Base-by-base conservation (phyloP, 2,888 invertebrate species). In the Sarcophaga carnaria region DNA sequence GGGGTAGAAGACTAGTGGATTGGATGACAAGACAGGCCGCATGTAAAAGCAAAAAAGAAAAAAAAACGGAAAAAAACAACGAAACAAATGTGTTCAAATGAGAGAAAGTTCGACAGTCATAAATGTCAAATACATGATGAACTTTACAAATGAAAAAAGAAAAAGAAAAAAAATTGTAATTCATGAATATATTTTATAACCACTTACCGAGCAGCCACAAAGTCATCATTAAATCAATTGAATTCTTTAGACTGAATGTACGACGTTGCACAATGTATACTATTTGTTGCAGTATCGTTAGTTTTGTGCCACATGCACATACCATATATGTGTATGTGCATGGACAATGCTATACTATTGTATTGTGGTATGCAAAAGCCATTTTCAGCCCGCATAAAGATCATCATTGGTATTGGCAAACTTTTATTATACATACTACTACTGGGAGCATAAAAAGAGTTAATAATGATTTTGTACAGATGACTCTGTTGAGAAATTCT, bases 61-160 rank as follows among this genome's bases (percentile, higher is more conserved):
- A 67, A 45, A 67, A 37, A 1, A 4, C 27, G 27, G 27, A 37
- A 37, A 37, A 37, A 37, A 37, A 37, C 1, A 37, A 37, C 37
- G 37, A 37, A 37, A 54, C 67, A 72, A 71, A 49, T 74, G 14
- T 69, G 54, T 69, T 75, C 17, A 45, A 25, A 75, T 71, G 76
- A 66, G 76, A 84, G 84, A 84, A 84, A 84, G 84, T 80, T 84
- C 75, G 75, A 60, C 49, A 80, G 78, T 75, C 79, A 64, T 63
- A 75, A 84, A 84, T 80, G 79, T 84, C 79, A 84, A 70, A 80
- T 79, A 66, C 79, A 80, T 80, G 80, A 80, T 84, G 80, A 84
- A 80, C 79, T 80, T 84, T 72, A 59, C 37, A 71, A 70, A 63
- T 64, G 37, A 37, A 37, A 37, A 10, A 54, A 54, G 2, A 37